These are phyloP conservation scores for Himalopsyche phryganea DNA, from an alignment of 1,140 invertebrate genomes.

Conservation along the genomic window DNA sequence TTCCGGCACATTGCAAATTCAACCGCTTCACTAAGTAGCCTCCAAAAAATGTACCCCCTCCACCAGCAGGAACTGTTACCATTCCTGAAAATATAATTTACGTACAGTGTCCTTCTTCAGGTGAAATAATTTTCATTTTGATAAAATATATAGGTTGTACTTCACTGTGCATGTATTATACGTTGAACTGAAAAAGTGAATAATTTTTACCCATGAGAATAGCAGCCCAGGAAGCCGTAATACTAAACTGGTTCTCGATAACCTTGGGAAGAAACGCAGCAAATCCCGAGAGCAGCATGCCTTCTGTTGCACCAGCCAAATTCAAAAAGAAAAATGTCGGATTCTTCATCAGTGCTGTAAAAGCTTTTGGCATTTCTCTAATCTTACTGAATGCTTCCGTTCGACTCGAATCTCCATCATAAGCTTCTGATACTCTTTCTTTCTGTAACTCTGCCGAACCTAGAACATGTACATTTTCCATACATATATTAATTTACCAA, in stretches of 20 bases:
- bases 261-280: slow-evolving; percentile 80
- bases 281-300: slow-evolving; percentile 73
- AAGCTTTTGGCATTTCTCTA: slow-evolving; percentile 62
- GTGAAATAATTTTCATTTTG: too few species aligned
- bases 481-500: too few species aligned
- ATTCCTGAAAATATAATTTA: slow-evolving; percentile 51
- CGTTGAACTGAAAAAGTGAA: too few species aligned
- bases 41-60: slow-evolving; percentile 75
- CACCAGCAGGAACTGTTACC: slow-evolving; percentile 69
- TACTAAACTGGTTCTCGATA: slow-evolving; percentile 79
- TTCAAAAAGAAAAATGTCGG: slow-evolving; percentile 80
- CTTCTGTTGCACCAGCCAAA: slow-evolving; percentile 73
- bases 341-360: slow-evolving; percentile 65
- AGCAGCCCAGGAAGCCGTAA: slow-evolving; percentile 69
- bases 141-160: too few species aligned
- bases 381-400: slow-evolving; percentile 59
- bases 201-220: slow-evolving; percentile 73
- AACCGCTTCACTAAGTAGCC: slow-evolving; percentile 75
- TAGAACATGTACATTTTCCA: too few species aligned
- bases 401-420: slow-evolving; percentile 50
- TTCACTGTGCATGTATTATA: too few species aligned
- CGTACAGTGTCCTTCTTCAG: too few species aligned
- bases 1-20: slow-evolving; percentile 68
- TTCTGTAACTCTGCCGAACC: slow-evolving; percentile 63
- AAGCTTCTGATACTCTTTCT: slow-evolving; percentile 67